Evolutionary conservation across 2,113 vertebrate genomes (phyloP).

Genomic region (Conger conger): DNA sequence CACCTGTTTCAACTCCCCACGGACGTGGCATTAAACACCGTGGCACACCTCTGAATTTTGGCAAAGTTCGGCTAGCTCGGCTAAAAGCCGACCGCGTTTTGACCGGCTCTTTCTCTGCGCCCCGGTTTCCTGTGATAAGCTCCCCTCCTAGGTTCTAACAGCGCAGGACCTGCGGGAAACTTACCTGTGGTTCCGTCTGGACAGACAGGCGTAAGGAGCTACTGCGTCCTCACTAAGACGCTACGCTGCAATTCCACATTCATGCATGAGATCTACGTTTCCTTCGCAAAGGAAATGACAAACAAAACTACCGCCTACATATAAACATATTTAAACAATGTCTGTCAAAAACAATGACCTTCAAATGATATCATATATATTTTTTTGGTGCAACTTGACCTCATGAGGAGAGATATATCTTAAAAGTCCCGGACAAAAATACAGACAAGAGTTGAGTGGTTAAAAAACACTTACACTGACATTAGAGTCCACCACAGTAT

Average conservation of each 20-base stretch:
- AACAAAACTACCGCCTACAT: background rate
- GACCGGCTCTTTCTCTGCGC: background rate
- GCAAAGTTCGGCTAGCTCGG: too few species aligned
- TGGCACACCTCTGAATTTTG: too few species aligned
- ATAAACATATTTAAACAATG: background rate
- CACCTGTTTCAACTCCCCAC: too few species aligned
- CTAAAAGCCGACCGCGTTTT: too few species aligned
- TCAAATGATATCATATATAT: slow-evolving; percentile 14
- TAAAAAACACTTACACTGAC: background rate
- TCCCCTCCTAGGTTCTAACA: background rate
- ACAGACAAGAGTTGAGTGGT: background rate
- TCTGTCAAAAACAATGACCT: slow-evolving; percentile 21
- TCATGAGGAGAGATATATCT: slow-evolving; percentile 8
- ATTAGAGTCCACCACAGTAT: background rate
- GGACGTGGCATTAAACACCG: too few species aligned
- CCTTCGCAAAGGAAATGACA: background rate
- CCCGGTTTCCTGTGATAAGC: background rate
- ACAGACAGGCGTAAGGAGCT: slow-evolving; percentile 2
- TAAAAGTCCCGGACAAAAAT: background rate
- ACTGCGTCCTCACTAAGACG: slow-evolving; percentile 5
- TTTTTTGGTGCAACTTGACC: slow-evolving; percentile 26
- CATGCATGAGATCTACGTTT: background rate
- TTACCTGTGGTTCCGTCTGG: slow-evolving; percentile 11
- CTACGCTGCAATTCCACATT: background rate
- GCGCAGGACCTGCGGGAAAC: slow-evolving; percentile 2